Conservation (phyloP, 2,113 vertebrate genomes). For the Nothoprocta perdicaria region DNA sequence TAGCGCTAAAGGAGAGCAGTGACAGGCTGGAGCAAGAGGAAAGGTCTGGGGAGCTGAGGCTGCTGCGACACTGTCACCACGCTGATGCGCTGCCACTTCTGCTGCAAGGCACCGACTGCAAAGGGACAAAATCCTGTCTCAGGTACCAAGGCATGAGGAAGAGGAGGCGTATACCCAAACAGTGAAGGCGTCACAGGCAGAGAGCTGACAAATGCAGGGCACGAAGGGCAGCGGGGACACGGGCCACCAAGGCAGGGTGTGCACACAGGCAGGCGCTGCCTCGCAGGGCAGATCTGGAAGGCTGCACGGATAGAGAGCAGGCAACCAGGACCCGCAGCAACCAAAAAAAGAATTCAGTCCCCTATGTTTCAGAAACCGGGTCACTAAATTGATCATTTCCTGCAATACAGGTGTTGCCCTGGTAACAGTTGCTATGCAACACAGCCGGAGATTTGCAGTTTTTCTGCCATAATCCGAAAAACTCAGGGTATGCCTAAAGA, state of each 20-base stretch:
- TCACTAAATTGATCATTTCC: slow-evolving; percentile 64
- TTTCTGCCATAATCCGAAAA: slow-evolving; percentile 46
- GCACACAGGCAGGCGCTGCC: accelerated
- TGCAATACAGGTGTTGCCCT: slow-evolving; percentile 66
- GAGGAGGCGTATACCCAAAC: background rate
- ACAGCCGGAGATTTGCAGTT: slow-evolving; percentile 51
- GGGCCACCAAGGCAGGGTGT: background rate
- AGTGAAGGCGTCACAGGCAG: background rate
- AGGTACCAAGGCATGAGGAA: background rate
- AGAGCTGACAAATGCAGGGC: background rate
- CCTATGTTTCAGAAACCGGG: slow-evolving; percentile 38
- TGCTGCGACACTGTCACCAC: background rate
- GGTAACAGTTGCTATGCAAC: slow-evolving; percentile 69
- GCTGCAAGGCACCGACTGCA: background rate
- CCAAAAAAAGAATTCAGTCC: background rate
- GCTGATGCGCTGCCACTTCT: background rate
- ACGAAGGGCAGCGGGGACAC: background rate
- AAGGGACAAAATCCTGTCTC: background rate
- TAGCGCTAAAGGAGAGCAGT: background rate
- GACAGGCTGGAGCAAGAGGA: background rate
- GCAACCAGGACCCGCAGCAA: background rate
- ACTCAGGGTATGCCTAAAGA: background rate
- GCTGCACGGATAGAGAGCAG: background rate
- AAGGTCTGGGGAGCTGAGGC: background rate
- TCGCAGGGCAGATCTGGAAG: background rate